A percentile compares a stretch with the other conserved stretches of the same genome.
phyloP scores from a whole-genome alignment of 2,888 invertebrate species.

The Oasisia sp. region DNA sequence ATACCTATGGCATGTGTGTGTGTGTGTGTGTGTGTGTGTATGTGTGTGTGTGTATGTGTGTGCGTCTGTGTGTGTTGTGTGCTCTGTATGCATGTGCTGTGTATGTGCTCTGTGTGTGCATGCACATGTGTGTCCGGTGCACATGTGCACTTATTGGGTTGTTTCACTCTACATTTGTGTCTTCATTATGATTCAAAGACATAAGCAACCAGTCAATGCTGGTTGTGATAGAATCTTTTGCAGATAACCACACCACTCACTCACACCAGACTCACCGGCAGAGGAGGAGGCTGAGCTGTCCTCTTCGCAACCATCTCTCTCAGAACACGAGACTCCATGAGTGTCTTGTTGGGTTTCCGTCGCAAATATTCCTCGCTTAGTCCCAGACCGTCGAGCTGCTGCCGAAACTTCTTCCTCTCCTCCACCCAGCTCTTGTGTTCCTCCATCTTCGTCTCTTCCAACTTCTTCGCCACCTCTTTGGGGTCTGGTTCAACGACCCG shows the following conservation, averaged over 20 bases:
- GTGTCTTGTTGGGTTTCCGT: slow-evolving; percentile 57
- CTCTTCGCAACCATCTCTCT: slow-evolving; percentile 43
- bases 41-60: background rate
- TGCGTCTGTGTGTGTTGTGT: background rate
- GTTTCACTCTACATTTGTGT: too few relatives aligned
- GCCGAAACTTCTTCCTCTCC: slow-evolving; percentile 54
- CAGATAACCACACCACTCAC: background rate
- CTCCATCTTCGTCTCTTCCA: slow-evolving; percentile 38
- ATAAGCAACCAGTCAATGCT: too few relatives aligned
- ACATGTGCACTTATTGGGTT: background rate
- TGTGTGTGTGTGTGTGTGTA: background rate
- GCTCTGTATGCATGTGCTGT: background rate
- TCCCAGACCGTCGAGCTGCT: slow-evolving; percentile 56
- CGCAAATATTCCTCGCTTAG: slow-evolving; percentile 54
- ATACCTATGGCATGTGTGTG: background rate
- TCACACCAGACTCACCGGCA: slow-evolving; percentile 35
- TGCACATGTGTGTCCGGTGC: background rate
- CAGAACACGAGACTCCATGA: slow-evolving; percentile 56
- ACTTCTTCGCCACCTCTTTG: background rate
- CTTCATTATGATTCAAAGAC: too few relatives aligned
- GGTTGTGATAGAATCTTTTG: background rate
- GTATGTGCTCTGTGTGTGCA: background rate
- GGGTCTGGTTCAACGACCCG: background rate
- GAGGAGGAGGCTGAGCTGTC: slow-evolving; percentile 23
- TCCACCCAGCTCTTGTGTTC: slow-evolving; percentile 55